phyloP scores from a whole-genome alignment of 2,888 invertebrate species.

The Drosophila quinaria region DNA sequence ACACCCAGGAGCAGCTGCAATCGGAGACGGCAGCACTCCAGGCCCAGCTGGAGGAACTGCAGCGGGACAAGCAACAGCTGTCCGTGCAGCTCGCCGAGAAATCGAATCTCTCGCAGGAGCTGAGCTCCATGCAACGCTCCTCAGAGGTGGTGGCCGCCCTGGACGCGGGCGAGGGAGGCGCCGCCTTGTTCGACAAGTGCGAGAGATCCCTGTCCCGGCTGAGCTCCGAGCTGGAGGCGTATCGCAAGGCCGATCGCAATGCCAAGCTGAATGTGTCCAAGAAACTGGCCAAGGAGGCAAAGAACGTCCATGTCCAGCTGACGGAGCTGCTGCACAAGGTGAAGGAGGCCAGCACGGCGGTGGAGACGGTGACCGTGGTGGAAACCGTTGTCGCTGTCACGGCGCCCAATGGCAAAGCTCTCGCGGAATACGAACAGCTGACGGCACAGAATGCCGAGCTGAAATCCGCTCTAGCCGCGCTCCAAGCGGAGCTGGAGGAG shows the following conservation, averaged over 20 bases:
- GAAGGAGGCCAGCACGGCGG: slow-evolving; percentile 81
- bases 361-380: slow-evolving; percentile 81
- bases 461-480: slow-evolving; percentile 69
- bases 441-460: slow-evolving; percentile 82
- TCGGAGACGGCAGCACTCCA: slow-evolving; percentile 63
- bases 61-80: slow-evolving; percentile 85
- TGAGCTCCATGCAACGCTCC: slow-evolving; percentile 82
- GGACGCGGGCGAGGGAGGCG: slow-evolving; percentile 66
- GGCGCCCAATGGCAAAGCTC: slow-evolving; percentile 82
- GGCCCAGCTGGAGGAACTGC: slow-evolving; percentile 84
- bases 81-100: slow-evolving; percentile 75
- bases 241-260: slow-evolving; percentile 84
- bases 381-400: slow-evolving; percentile 82
- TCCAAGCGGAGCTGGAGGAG: slow-evolving; percentile 69
- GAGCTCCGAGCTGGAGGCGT: slow-evolving; percentile 84
- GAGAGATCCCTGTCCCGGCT: slow-evolving; percentile 81
- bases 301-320: slow-evolving; percentile 82
- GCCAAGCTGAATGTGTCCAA: slow-evolving; percentile 84
- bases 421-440: slow-evolving; percentile 83
- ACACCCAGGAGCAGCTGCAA: slow-evolving; percentile 13
- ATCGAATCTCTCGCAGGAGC: slow-evolving; percentile 78
- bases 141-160: slow-evolving; percentile 80
- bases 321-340: slow-evolving; percentile 82
- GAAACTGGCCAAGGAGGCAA: slow-evolving; percentile 85
- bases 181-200: slow-evolving; percentile 81